Base-by-base conservation (phyloP, 1,140 invertebrate genomes). In the Prorops nasuta region DNA sequence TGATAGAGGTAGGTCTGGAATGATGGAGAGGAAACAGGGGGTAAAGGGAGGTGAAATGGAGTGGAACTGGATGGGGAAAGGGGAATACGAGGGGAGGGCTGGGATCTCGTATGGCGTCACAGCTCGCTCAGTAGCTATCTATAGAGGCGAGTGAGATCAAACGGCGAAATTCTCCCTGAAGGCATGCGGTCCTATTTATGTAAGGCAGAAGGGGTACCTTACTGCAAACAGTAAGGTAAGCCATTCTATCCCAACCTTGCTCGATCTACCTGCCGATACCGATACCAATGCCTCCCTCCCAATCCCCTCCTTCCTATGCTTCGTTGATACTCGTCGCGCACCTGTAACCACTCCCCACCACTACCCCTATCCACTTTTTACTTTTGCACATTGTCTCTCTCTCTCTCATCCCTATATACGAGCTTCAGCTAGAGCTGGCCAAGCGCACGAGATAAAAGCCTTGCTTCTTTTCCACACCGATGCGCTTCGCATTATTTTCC, bases 121-220 rank as follows among this genome's bases (percentile, higher is more conserved):
- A 6, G 10, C 24, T 4, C 4, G 4, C 4, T 32, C 50, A 35
- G 49, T 37, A 42, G 42, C 56, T 44, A 60, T 60, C 44, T 48
- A 44, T 31, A 44, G n/a, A n/a, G 49, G 59, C 58, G 54, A 15
- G 57, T 49, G 52, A 60, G 57, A 60, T 60, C 58, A 60, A 60
- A 60, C 58, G 58, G 37, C 35, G 49, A 59, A 60, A 60, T 60
- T 60, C 49, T 38, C 57, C 49, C 53, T 38, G 42, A 53, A 60
- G 58, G 58, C 46, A 56, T 49, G 57, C 56, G 45, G 38, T n/a
- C 18, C 18, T 28, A 28, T n/a, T n/a, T n/a, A n/a, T 10, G 24
- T 28, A 10, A 28, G 24, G 4, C n/a, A n/a, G n/a, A n/a, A n/a
- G n/a, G n/a, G n/a, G n/a, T n/a, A n/a, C n/a, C n/a, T n/a, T n/a